Evolutionary conservation across 2,888 invertebrate species (phyloP), one percentile per base, ranked within the genome.

Genomic region (Platycheirus rosarum): DNA sequence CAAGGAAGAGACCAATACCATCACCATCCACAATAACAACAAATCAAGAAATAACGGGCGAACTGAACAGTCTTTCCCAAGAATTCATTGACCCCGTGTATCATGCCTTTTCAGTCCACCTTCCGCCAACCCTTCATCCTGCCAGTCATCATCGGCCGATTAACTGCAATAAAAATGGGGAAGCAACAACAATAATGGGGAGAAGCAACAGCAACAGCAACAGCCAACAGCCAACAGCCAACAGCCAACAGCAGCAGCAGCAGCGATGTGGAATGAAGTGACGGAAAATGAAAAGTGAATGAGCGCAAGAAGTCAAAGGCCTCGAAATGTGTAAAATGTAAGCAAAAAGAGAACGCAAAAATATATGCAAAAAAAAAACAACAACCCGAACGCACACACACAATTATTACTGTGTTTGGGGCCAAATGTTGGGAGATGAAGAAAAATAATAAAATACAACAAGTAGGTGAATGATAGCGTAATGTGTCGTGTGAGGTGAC

Each of bases 271-370:
- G 75, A 80, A 78, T 78, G 84, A 84, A 84, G 78, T 78, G 84
- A 69, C 76, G 79, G 76, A 84, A 73, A 80, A 82, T 84, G 74
- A 85, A 85, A 84, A 85, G 85, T 84, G 85, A 85, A 85, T 84
- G 85, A 85, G 82, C 82, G 73, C 84, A 75, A 84, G 84, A 79
- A 85, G 85, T 85, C 85, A 85, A 85, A 85, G 84, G 84, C 85
- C 85, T 82, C 85, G 60, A 49, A 73, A 69, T 84, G 79, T 82
- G 80, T 66, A 76, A 80, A 76, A 71, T 60, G 44, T 65, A 48
- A 62, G 69, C 35, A 82, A 77, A 73, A 77, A 63, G 44, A 75
- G 75, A 80, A 70, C 48, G 68, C 40, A 44, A 57, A 40, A 57
- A 40, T 57, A 57, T 40, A 26, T 20, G 40, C 9, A 53, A 29